Conservation (phyloP, 2,797 vertebrate species). For the Orestias chungarensis region DNA sequence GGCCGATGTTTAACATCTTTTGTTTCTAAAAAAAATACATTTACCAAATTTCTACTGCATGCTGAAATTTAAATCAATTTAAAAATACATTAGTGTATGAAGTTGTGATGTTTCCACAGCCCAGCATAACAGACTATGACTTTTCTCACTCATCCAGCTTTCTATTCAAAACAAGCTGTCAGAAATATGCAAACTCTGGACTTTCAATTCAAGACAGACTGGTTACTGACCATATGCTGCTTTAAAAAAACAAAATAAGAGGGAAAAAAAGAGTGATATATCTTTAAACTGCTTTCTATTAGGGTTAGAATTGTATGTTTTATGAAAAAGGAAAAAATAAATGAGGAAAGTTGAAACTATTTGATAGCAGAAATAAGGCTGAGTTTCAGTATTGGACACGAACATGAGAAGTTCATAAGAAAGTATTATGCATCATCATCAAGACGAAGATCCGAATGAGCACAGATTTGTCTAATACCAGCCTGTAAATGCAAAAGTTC, state of each 20-base stretch:
- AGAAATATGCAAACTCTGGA: not conserved
- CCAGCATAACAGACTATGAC: not conserved
- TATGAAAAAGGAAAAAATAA: not conserved
- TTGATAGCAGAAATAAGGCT: too few relatives aligned
- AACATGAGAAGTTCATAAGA: not conserved
- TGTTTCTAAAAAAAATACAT: too few relatives aligned
- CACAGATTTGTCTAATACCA: not conserved
- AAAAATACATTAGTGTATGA: not conserved
- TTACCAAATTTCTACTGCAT: not conserved
- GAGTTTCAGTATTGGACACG: not conserved
- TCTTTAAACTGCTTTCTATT: not conserved
- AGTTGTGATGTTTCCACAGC: not conserved
- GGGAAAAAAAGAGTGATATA: not conserved
- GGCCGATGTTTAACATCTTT: too few relatives aligned
- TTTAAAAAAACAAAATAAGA: not conserved
- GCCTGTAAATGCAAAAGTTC: constrained; percentile 22
- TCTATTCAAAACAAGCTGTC: too few relatives aligned
- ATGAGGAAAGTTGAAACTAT: not conserved
- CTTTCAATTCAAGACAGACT: not conserved
- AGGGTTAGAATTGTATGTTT: not conserved
- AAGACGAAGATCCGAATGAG: not conserved
- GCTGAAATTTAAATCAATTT: not conserved
- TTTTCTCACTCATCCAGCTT: not conserved
- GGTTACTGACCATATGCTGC: not conserved
- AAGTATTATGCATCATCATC: not conserved